phyloP scores from a whole-genome alignment of 2,113 vertebrate genomes.

The Campylorhamphus procurvoides region DNA sequence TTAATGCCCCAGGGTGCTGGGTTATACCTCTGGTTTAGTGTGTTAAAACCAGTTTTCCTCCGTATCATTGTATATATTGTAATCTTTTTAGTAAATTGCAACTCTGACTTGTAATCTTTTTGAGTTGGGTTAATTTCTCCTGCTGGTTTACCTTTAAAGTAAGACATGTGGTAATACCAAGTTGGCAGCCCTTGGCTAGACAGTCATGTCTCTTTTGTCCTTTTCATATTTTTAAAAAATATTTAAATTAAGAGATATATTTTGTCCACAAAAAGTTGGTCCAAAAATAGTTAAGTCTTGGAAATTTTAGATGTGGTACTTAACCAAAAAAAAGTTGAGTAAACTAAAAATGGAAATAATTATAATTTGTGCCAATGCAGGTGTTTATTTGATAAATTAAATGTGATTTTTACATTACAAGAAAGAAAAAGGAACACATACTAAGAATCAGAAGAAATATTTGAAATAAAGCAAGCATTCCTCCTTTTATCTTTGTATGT shows the following conservation, averaged over 20 bases:
- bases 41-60: too few species aligned
- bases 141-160: too few species aligned
- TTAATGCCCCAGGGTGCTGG: too few species aligned
- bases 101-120: too few species aligned
- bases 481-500: background rate
- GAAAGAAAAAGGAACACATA: background rate
- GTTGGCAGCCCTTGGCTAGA: background rate
- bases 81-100: too few species aligned
- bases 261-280: background rate
- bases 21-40: too few species aligned
- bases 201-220: background rate
- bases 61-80: too few species aligned
- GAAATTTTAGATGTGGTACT: background rate
- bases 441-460: background rate
- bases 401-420: background rate
- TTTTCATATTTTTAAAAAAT: background rate
- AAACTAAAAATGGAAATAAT: background rate
- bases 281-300: background rate
- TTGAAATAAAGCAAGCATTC: fast-evolving
- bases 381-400: background rate
- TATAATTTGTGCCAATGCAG: background rate
- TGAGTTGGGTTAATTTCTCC: too few species aligned
- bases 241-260: background rate
- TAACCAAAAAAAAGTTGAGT: background rate
- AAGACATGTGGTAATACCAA: background rate